Conservation (phyloP, 2,113 vertebrate genomes). For the Mastomys coucha region DNA sequence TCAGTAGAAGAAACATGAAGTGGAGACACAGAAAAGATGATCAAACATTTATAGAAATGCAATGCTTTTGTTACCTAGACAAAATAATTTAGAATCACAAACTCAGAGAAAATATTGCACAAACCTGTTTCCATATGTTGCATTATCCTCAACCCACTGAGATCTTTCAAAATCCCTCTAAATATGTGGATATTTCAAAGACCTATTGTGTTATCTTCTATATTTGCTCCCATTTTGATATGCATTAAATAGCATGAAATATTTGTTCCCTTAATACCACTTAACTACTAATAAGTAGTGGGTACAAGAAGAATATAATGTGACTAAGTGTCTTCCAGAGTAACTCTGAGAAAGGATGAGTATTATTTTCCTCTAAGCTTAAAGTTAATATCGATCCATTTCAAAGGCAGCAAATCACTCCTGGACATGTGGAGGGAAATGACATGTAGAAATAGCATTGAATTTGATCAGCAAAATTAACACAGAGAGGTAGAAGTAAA, state of each 20-base stretch:
- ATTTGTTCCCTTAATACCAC: not conserved
- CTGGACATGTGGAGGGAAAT: not conserved
- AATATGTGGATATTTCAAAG: not conserved
- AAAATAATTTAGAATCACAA: conserved; percentile 39
- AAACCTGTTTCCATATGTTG: conserved; percentile 35
- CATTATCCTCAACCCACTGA: not conserved
- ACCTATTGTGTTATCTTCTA: not conserved
- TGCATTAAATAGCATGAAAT: not conserved
- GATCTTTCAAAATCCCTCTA: conserved; percentile 10
- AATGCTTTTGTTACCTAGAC: conserved; percentile 45
- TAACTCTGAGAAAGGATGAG: not conserved
- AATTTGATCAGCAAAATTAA: conserved; percentile 21
- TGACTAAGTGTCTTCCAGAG: not conserved
- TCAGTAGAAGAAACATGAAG: conserved; percentile 10
- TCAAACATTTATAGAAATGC: not conserved
- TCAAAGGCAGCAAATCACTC: not conserved
- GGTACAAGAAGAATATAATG: not conserved
- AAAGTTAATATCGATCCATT: conserved; percentile 9
- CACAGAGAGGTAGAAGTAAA: not conserved
- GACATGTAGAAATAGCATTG: conserved; percentile 16
- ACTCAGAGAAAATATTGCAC: not conserved
- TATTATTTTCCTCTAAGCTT: not conserved
- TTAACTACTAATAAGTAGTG: not conserved
- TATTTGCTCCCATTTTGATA: not conserved
- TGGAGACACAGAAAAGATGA: not conserved